Percentiles rank a stretch among this genome's conserved stretches.
phyloP scores from a whole-genome alignment of 2,113 vertebrate species.

The Dicentrarchus labrax region DNA sequence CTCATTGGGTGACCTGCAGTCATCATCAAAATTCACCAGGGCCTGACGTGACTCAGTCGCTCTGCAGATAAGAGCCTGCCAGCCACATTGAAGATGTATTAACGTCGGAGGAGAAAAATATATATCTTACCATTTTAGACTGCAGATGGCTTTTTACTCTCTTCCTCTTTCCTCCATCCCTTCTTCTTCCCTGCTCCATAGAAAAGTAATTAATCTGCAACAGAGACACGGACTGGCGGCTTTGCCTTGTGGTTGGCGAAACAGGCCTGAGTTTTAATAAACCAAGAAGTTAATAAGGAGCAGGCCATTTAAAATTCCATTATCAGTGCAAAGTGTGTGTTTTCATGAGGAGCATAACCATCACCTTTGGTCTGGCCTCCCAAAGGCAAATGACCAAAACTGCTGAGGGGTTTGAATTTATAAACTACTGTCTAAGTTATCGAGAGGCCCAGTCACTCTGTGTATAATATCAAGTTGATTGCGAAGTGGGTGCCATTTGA shows the following conservation, averaged over 20 bases:
- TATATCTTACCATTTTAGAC: constrained; percentile 79
- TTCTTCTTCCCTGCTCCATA: constrained; percentile 59
- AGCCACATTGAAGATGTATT: constrained; percentile 79
- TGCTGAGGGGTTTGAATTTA: constrained; percentile 63
- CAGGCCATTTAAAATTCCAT: constrained; percentile 85
- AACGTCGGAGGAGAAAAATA: constrained; percentile 76
- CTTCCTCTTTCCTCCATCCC: constrained; percentile 61
- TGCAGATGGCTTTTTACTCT: constrained; percentile 70
- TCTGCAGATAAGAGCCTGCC: constrained; percentile 80
- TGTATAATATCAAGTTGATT: constrained; percentile 30
- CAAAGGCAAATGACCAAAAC: constrained; percentile 62
- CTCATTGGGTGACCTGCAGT: constrained; percentile 79
- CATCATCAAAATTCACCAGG: constrained; percentile 82
- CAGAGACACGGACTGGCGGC: constrained; percentile 72
- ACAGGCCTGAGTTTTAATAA: constrained; percentile 81
- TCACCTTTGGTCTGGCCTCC: constrained; percentile 75
- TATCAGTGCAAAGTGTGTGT: constrained; percentile 77
- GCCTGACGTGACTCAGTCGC: constrained; percentile 76
- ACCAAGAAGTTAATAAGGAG: constrained; percentile 81
- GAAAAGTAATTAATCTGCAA: constrained; percentile 84
- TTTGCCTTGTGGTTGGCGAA: constrained; percentile 72
- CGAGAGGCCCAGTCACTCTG: constrained; percentile 16
- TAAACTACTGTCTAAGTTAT: constrained; percentile 53
- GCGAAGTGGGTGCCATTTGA: constrained; percentile 37
- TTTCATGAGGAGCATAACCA: constrained; percentile 69